A percentile compares a stretch with the other conserved stretches of the same genome.
Evolutionary conservation across 1,140 invertebrate genomes (phyloP).

Genomic region (Hylaeus volcanicus): DNA sequence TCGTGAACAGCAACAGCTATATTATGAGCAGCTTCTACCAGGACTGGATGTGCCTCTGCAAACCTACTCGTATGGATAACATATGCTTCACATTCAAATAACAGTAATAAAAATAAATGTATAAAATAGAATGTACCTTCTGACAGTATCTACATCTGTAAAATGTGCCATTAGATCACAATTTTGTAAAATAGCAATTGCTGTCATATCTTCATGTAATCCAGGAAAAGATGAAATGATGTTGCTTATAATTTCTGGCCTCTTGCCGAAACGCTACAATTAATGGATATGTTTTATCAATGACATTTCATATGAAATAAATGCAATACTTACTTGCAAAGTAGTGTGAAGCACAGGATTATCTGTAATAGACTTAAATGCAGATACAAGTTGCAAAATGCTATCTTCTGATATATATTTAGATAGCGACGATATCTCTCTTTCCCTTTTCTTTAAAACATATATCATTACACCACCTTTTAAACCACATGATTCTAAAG

Average conservation of each 20-base stretch:
- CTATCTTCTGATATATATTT: constrained; percentile 75
- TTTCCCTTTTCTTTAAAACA: constrained; percentile 79
- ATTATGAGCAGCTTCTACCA: constrained; percentile 80
- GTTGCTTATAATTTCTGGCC: constrained; percentile 81
- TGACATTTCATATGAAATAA: constrained; percentile 1
- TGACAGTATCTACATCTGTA: constrained; percentile 79
- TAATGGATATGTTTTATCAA: constrained; percentile 29
- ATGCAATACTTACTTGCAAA: constrained; percentile 75
- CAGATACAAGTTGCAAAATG: constrained; percentile 77
- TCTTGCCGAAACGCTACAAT: constrained; percentile 79
- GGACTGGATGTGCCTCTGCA: constrained; percentile 79
- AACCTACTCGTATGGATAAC: constrained; percentile 69
- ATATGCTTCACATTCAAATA: constrained; percentile 11
- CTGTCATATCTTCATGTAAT: constrained; percentile 80
- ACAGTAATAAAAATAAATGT: constrained; percentile 64
- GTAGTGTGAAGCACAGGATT: constrained; percentile 78
- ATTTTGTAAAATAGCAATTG: constrained; percentile 82
- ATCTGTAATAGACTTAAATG: constrained; percentile 79
- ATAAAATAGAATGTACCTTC: constrained; percentile 70
- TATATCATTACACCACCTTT: constrained; percentile 81
- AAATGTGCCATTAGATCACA: constrained; percentile 82
- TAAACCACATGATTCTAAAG: constrained; percentile 79
- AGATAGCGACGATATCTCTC: constrained; percentile 57
- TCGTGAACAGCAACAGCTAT: constrained; percentile 81
- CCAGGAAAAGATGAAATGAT: constrained; percentile 81